Base-by-base conservation (phyloP, 1,140 invertebrate genomes). In the Cryptotermes secundus region DNA sequence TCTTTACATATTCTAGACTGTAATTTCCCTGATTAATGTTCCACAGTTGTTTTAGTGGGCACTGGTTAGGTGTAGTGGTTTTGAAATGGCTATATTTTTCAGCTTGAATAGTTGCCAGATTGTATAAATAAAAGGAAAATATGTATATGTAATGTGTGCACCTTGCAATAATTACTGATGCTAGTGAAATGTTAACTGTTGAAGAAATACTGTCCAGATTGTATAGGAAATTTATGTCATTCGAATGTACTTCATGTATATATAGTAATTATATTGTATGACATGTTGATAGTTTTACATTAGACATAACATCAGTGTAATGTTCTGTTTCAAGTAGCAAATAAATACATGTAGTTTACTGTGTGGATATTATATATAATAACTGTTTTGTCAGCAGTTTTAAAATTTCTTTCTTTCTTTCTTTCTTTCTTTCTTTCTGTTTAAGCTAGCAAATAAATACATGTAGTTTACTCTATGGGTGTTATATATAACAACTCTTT, bases 161-260 rank as follows among this genome's bases (percentile, higher is more conserved):
- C n/a, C n/a, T n/a, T 72, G 59, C 59, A 72, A 72, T 72, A 72
- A 72, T 72, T 72, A n/a, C 59, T 14, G 59, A 72, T 26, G 59
- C 59, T 72, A 72, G 59, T 72, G 59, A 72, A 72, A 72, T 72
- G 26, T 72, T 72, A 72, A 72, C 31, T 12, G 31, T 72, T 72
- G 14, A 31, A 31, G 6, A 59, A 59, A 26, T 72, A 72, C 14
- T 72, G 26, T 31, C 59, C 26, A n/a, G 26, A 2, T 72, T 72
- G 59, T 72, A 31, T 72, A 72, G 26, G 59, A n/a, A 31, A 72
- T 72, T 26, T 49, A 19, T 72, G 59, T 72, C 59, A n/a, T 72
- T n/a, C 31, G 4, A 72, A 72, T 72, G 9, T 26, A 72, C 26
- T 72, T 31, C 59, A 72, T 72, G 9, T 72, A 26, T n/a, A n/a